These are phyloP conservation scores for Anas bahamensis DNA, from an alignment of 2,797 vertebrate species.

Conservation along the genomic window DNA sequence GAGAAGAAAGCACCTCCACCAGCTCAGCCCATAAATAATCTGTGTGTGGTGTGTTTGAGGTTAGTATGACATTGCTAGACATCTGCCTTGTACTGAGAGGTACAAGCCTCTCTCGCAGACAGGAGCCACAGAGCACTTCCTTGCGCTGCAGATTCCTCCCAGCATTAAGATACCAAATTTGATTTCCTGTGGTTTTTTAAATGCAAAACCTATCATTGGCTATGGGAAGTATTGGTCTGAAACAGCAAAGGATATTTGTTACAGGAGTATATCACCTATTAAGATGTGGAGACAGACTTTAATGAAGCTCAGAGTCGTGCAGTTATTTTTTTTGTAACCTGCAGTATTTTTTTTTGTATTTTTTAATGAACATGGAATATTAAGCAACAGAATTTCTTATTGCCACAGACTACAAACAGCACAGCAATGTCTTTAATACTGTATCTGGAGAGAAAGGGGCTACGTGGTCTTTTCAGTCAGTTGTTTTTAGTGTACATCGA, in stretches of 20 bases:
- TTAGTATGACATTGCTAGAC: constrained; percentile 15
- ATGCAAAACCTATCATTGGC: background rate
- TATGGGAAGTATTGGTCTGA: constrained; percentile 9
- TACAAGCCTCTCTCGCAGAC: background rate
- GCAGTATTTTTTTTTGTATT: background rate
- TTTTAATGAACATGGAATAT: background rate
- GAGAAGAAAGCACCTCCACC: constrained; percentile 50
- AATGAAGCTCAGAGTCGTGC: constrained; percentile 3
- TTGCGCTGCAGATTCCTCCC: background rate
- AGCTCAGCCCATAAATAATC: constrained; percentile 62
- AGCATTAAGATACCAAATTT: background rate
- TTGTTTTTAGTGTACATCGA: background rate
- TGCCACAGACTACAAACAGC: background rate
- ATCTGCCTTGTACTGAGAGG: constrained; percentile 18
- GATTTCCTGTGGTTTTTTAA: constrained; percentile 39
- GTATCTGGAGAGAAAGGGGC: background rate
- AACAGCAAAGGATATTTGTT: constrained; percentile 38
- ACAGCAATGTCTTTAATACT: background rate
- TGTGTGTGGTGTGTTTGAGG: constrained; percentile 26
- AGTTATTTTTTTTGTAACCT: constrained; percentile 2
- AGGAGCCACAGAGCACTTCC: background rate
- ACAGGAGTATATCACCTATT: background rate
- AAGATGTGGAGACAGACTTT: background rate
- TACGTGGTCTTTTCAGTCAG: background rate
- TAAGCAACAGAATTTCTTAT: background rate